Conservation (phyloP, 1,140 invertebrate genomes). For the Cephus cinctus region DNA sequence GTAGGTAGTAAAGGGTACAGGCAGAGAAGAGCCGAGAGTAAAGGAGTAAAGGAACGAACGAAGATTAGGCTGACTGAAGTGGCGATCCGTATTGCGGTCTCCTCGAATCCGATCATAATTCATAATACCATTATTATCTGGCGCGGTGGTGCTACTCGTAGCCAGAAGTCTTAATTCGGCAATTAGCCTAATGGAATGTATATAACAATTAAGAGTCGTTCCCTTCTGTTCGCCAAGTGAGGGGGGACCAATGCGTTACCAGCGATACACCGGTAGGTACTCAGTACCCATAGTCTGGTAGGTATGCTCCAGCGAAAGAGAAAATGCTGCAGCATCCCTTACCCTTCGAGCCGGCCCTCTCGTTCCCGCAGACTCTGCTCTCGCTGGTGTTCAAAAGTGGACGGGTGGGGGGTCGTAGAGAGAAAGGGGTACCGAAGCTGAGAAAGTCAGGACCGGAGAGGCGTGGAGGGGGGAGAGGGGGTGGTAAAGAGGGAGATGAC, state of each 20-base stretch:
- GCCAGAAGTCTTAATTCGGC: slow-evolving; percentile 56
- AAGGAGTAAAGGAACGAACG: not conserved
- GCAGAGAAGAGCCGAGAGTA: not conserved
- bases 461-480: slow-evolving; percentile 7
- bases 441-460: slow-evolving; percentile 11
- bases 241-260: no score
- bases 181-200: slow-evolving; percentile 59
- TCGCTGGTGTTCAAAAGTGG: no score
- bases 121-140: slow-evolving; percentile 20
- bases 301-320: no score
- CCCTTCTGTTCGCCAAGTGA: slow-evolving; percentile 10
- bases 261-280: no score
- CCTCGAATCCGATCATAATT: slow-evolving; percentile 14
- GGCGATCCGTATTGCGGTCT: no score
- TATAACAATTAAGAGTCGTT: slow-evolving; percentile 56
- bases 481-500: slow-evolving; percentile 14
- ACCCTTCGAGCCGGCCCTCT: no score
- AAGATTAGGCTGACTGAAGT: not conserved
- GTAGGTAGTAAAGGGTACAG: not conserved
- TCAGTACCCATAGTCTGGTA: no score
- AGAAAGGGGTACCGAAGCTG: no score
- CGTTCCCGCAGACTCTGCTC: no score
- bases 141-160: slow-evolving; percentile 17
- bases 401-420: no score
- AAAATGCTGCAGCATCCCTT: no score